These are phyloP conservation scores for Plotosus lineatus DNA, from an alignment of 2,113 vertebrate species.

Conservation along the genomic window DNA sequence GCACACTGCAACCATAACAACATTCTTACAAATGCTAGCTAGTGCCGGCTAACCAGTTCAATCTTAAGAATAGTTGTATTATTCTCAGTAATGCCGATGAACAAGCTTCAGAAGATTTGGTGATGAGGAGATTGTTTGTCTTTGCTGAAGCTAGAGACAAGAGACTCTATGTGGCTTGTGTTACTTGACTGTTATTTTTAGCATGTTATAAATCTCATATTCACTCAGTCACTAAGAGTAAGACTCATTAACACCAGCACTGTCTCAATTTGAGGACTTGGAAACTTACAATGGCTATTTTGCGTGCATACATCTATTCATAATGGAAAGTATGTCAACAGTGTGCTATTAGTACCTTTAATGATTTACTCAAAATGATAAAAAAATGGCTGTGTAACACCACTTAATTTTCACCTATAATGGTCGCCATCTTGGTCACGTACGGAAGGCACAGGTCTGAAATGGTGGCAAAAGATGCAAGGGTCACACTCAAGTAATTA, in stretches of 20 bases:
- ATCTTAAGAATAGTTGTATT: neutral
- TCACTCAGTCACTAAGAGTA: neutral
- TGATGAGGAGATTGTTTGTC: neutral
- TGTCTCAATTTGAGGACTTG: no score
- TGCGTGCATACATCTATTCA: no score
- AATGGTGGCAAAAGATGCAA: no score
- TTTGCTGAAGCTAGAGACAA: neutral
- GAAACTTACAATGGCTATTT: no score
- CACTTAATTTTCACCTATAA: no score
- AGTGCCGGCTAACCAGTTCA: neutral
- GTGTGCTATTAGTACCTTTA: no score
- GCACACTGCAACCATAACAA: neutral
- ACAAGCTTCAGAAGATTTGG: neutral
- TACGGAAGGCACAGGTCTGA: no score
- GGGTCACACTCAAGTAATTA: no score
- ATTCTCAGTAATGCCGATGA: neutral
- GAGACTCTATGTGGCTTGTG: neutral
- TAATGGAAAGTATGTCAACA: no score
- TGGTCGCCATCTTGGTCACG: no score
- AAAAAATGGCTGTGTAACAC: no score
- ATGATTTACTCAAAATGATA: no score
- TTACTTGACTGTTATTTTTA: neutral
- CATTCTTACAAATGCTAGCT: neutral
- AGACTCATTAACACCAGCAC: neutral
- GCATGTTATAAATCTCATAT: neutral